Evolutionary conservation across 2,113 vertebrate species (phyloP), one percentile per base, ranked within the genome.

Genomic region (Vulpes vulpes): DNA sequence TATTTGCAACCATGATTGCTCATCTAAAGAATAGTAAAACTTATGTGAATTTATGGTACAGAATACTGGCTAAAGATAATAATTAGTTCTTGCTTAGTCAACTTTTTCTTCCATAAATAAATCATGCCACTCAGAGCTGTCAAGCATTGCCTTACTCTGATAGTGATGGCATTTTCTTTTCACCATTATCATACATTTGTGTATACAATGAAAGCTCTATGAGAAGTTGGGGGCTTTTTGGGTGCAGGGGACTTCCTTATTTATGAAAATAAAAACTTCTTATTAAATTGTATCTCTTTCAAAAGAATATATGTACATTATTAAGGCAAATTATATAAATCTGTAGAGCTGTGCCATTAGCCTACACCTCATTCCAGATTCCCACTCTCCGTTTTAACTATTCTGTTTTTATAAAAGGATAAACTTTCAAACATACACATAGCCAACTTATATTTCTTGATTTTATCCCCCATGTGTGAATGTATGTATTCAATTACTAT

Each of bases 21-120:
- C 53, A 65, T 43, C 30, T 9, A 32, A 49, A 69, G 49, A 88
- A 60, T 12, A 64, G 38, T 30, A 32, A 65, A 8, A 73, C 1
- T 23, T 35, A 27, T 0, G 15, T 32, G 60, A 38, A 65, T 69
- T 69, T 89, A 60, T 16, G 88, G 74, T 87, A 57, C 78, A 91
- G 20, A 90, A 71, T 43, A 43, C n/a, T 17, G 12, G 23, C 11
- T 80, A 71, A 92, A 55, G 62, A 69, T 51, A 91, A 22, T 57
- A 78, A 85, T 80, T 79, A 69, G 80, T 80, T 92, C 32, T 65
- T 88, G 55, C 38, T 97, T 59, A 20, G 59, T 80, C 90, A 88
- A 38, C 25, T n/a, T 83, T 94, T 82, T 49, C 51, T 86, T 90
- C 60, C 76, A n/a, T 79, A 73, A 91, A 93, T 97, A 92, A 97